phyloP scores from a whole-genome alignment of 2,797 vertebrate species.

The Arremon brunneinucha region DNA sequence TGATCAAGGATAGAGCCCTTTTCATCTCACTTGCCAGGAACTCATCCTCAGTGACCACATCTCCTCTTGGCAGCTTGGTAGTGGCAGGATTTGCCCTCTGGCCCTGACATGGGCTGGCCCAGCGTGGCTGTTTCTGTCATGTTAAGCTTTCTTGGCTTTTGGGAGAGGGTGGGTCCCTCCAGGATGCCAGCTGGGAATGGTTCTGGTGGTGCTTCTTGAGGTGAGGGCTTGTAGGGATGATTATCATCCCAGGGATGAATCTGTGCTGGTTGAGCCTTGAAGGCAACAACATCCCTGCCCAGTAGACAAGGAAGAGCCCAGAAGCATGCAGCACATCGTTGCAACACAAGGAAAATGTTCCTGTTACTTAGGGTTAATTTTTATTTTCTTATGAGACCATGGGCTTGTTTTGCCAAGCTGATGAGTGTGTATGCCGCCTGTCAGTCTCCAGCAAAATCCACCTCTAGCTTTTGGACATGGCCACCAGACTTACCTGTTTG shows the following conservation, averaged over 20 bases:
- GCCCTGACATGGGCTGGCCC: neutral
- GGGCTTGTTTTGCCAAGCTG: neutral
- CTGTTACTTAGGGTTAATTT: neutral
- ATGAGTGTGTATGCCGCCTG: neutral
- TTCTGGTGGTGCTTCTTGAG: neutral
- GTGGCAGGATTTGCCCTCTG: neutral
- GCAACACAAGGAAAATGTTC: neutral
- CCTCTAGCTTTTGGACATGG: neutral
- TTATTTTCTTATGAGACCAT: neutral
- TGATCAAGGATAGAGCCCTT: neutral
- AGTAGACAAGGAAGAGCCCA: neutral
- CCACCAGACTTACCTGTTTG: neutral
- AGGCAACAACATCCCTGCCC: neutral
- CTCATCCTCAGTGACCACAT: neutral
- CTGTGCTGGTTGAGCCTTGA: neutral
- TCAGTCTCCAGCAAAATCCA: neutral
- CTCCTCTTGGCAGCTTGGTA: neutral
- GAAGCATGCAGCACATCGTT: neutral
- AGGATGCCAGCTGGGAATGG: neutral
- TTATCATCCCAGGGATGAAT: neutral
- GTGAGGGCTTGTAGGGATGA: neutral
- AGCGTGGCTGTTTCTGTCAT: fast-evolving
- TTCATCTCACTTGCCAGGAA: neutral
- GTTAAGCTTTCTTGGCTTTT: neutral
- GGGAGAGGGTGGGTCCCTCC: neutral